These are phyloP conservation scores for Pteria penguin DNA, from an alignment of 2,888 invertebrate species.

Conservation along the genomic window DNA sequence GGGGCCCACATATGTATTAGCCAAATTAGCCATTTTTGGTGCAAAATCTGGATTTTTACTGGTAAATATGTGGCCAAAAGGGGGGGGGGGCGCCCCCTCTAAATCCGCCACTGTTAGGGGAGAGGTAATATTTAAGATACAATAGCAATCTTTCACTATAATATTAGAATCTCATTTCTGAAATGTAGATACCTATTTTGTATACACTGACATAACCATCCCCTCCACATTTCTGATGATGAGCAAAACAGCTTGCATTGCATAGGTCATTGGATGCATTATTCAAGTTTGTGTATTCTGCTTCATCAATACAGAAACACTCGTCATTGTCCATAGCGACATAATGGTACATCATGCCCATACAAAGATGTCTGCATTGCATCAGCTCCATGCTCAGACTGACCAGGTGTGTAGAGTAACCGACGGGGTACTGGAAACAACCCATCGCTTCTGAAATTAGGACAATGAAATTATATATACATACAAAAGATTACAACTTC, in stretches of 20 bases:
- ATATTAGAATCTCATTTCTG: no score
- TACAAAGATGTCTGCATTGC: conserved; percentile 15
- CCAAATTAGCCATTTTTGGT: no score
- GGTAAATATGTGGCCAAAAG: no score
- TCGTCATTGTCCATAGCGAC: background rate
- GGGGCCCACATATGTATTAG: no score
- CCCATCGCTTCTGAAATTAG: background rate
- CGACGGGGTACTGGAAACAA: background rate
- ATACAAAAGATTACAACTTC: background rate
- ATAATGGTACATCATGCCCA: background rate
- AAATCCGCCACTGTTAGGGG: no score
- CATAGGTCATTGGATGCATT: background rate
- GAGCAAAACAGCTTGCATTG: background rate
- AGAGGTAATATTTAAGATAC: no score
- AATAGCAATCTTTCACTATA: no score
- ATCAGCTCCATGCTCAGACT: conserved; percentile 3
- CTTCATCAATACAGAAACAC: conserved; percentile 14
- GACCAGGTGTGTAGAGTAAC: background rate
- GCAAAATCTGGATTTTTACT: no score
- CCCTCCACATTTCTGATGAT: background rate
- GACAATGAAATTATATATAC: background rate
- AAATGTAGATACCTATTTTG: background rate
- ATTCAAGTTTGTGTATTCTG: background rate
- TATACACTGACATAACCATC: background rate
- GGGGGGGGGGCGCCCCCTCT: no score